These are phyloP conservation scores for Mesorhabditis belari DNA, from an alignment of 2,888 invertebrate species.

Conservation along the genomic window DNA sequence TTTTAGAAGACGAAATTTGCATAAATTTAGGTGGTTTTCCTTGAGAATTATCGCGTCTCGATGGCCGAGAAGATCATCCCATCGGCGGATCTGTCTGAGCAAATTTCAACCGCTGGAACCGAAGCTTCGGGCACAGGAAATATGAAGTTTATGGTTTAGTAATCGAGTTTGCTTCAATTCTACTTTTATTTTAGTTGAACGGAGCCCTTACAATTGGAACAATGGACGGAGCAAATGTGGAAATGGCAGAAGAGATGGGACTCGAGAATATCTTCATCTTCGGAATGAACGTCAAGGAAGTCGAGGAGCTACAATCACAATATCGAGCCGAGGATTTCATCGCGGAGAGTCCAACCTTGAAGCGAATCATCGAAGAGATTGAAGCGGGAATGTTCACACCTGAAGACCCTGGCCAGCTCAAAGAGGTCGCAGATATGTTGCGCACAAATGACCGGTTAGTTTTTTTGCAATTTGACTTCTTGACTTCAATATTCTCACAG, in stretches of 20 bases:
- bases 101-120: constrained; percentile 97
- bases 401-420: constrained; percentile 67
- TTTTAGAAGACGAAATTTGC: too few relatives aligned
- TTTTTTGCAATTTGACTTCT: too few relatives aligned
- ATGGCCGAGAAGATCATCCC: constrained; percentile 99
- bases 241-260: constrained; percentile 93
- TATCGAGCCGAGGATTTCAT: constrained; percentile 88
- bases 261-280: constrained; percentile 94
- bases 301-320: constrained; percentile 62
- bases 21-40: constrained; percentile 69
- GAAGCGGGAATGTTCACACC: constrained; percentile 89
- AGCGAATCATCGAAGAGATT: constrained; percentile 88
- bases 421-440: constrained; percentile 79
- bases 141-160: not conserved
- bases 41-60: constrained; percentile 96
- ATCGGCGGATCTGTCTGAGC: constrained; percentile 94
- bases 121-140: constrained; percentile 95
- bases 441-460: constrained; percentile 86
- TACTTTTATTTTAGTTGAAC: constrained; percentile 73
- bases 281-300: constrained; percentile 78
- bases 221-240: constrained; percentile 97
- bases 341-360: constrained; percentile 83
- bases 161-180: too few relatives aligned
- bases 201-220: constrained; percentile 98
- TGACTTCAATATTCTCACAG: too few relatives aligned